These are phyloP conservation scores for Triplophysa tibetana DNA, from an alignment of 2,113 vertebrate genomes.

Conservation along the genomic window DNA sequence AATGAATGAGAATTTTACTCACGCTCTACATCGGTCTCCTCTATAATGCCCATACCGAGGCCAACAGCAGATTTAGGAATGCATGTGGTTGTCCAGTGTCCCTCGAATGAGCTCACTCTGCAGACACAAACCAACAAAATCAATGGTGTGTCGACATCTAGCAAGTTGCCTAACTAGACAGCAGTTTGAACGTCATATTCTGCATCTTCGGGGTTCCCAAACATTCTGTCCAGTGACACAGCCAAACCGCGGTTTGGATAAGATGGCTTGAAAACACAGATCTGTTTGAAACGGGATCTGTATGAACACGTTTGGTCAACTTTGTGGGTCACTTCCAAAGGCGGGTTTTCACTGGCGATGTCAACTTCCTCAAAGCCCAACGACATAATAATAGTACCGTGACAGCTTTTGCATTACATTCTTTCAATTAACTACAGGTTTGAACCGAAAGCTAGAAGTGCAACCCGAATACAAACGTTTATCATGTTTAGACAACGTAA, in stretches of 20 bases:
- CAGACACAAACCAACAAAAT: neutral
- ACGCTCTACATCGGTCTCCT: slow-evolving; percentile 75
- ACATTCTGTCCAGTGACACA: neutral
- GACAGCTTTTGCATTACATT: slow-evolving; percentile 3
- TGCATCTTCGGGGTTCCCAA: too few species aligned
- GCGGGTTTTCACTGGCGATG: neutral
- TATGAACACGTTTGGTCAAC: neutral
- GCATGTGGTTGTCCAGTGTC: slow-evolving; percentile 47
- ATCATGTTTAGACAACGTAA: neutral
- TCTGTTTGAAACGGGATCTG: neutral
- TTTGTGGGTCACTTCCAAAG: neutral
- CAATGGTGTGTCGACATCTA: neutral
- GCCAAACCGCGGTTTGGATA: neutral
- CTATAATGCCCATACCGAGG: slow-evolving; percentile 64
- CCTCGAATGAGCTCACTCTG: slow-evolving; percentile 6
- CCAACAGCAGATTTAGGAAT: slow-evolving; percentile 9
- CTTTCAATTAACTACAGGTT: neutral
- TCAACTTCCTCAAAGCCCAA: slow-evolving; percentile 31
- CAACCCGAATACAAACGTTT: neutral
- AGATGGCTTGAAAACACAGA: neutral
- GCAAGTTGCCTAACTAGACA: neutral
- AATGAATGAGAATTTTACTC: slow-evolving; percentile 53
- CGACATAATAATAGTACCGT: neutral
- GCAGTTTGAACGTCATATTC: neutral
- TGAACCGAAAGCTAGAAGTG: neutral